A percentile compares a stretch with the other conserved stretches of the same genome.
Conservation (phyloP, 1,140 invertebrate genomes). For the Bombus impatiens region DNA sequence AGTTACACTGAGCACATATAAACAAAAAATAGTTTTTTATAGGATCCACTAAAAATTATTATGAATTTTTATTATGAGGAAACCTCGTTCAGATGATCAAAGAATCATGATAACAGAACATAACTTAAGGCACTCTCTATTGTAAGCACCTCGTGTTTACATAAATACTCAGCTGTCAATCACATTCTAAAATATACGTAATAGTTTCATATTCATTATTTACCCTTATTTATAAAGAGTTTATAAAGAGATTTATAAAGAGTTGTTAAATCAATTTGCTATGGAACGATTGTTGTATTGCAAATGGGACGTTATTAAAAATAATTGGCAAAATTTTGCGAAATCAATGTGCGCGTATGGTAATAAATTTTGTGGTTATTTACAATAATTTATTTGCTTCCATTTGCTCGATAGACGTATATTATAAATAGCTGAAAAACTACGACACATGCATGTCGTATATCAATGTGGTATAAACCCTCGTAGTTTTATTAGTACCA, state of each 20-base stretch:
- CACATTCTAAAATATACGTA: neutral
- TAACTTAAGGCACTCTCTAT: conserved; percentile 35
- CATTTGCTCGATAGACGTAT: neutral
- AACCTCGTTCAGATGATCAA: too few relatives aligned
- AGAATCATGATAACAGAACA: conserved; percentile 3
- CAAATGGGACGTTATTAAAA: neutral
- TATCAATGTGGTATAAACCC: neutral
- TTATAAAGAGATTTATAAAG: neutral
- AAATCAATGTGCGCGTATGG: neutral
- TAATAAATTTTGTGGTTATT: neutral
- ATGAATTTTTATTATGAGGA: too few relatives aligned
- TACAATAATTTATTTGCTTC: neutral
- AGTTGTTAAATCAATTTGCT: too few relatives aligned
- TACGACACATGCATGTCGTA: neutral
- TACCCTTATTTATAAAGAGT: neutral
- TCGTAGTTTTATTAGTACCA: neutral
- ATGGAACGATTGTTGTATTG: neutral
- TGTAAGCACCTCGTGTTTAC: conserved; percentile 35
- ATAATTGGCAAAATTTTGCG: neutral
- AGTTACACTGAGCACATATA: neutral
- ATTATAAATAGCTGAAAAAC: neutral
- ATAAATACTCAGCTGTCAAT: conserved; percentile 3
- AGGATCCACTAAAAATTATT: neutral
- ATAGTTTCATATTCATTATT: neutral
- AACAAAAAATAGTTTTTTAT: neutral